Percentiles rank a stretch among this genome's conserved stretches.
These are phyloP conservation scores for Pseudomyrmex sp. DNA, from an alignment of 1,140 invertebrate genomes.

Conservation along the genomic window DNA sequence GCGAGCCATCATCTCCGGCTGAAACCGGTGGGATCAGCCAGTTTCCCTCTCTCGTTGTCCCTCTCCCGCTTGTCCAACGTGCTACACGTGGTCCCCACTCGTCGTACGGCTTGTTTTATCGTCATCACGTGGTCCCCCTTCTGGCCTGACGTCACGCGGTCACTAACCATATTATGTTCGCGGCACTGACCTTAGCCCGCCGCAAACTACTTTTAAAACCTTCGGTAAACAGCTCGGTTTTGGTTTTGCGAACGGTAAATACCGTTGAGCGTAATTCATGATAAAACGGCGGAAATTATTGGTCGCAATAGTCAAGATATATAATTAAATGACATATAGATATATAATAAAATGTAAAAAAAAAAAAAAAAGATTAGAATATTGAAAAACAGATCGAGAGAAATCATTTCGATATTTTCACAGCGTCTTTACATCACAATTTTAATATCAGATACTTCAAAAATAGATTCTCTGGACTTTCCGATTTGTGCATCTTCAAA, in stretches of 20 bases:
- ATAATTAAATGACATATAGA: not conserved
- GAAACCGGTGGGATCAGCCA: constrained; percentile 45
- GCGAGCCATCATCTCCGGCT: constrained; percentile 36
- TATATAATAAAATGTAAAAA: not conserved
- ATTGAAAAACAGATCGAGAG: no score
- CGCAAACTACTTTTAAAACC: constrained; percentile 47
- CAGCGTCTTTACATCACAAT: not conserved
- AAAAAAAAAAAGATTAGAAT: not conserved
- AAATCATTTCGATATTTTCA: no score
- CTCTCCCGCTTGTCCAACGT: constrained; percentile 25
- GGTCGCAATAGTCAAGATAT: not conserved
- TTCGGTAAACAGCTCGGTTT: constrained; percentile 27
- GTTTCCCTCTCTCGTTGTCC: constrained; percentile 4
- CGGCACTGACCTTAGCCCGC: constrained; percentile 80
- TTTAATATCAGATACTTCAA: not conserved
- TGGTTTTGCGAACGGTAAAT: constrained; percentile 30
- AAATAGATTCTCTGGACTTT: not conserved
- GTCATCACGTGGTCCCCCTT: constrained; percentile 65
- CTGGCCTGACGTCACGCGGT: constrained; percentile 73
- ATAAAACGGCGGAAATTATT: constrained; percentile 21
- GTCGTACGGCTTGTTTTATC: constrained; percentile 62
- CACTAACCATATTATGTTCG: constrained; percentile 78
- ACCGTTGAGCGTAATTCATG: constrained; percentile 28
- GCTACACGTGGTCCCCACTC: constrained; percentile 42
- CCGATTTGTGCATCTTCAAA: not conserved